phyloP scores from a whole-genome alignment of 2,888 invertebrate genomes.

The Caenorhabditis parvicauda region DNA sequence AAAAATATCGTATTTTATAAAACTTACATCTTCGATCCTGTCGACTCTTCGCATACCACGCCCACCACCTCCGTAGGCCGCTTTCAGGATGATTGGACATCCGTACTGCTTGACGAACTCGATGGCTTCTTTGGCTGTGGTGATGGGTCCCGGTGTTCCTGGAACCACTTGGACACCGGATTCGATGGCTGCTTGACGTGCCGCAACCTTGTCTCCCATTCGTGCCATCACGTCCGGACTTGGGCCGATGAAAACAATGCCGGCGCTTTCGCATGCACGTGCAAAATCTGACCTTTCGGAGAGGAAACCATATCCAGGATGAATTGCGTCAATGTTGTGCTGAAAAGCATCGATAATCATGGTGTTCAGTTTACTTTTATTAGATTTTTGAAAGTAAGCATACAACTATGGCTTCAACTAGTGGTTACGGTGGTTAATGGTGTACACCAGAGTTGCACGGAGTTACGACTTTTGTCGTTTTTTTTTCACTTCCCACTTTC shows the following conservation, averaged over 20 bases:
- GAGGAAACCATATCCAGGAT: slow-evolving; percentile 88
- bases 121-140: slow-evolving; percentile 63
- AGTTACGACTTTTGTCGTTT: too few species aligned
- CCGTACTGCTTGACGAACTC: slow-evolving; percentile 72
- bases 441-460: too few species aligned
- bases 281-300: slow-evolving; percentile 94
- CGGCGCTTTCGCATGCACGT: slow-evolving; percentile 73
- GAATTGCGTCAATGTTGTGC: slow-evolving; percentile 74
- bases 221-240: slow-evolving; percentile 86
- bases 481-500: too few species aligned
- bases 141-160: slow-evolving; percentile 90
- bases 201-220: slow-evolving; percentile 98
- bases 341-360: too few species aligned
- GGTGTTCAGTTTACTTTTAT: too few species aligned
- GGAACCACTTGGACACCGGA: slow-evolving; percentile 79
- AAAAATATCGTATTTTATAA: too few species aligned
- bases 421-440: too few species aligned
- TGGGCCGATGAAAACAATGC: slow-evolving; percentile 89
- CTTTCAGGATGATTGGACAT: slow-evolving; percentile 96
- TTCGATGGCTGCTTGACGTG: slow-evolving; percentile 86
- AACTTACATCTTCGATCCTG: slow-evolving; percentile 41
- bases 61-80: slow-evolving; percentile 96
- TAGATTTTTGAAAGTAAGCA: too few species aligned
- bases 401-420: too few species aligned
- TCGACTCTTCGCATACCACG: slow-evolving; percentile 75